These are phyloP conservation scores for Agonopterix heracliana DNA, from an alignment of 2,888 invertebrate genomes.

Conservation along the genomic window DNA sequence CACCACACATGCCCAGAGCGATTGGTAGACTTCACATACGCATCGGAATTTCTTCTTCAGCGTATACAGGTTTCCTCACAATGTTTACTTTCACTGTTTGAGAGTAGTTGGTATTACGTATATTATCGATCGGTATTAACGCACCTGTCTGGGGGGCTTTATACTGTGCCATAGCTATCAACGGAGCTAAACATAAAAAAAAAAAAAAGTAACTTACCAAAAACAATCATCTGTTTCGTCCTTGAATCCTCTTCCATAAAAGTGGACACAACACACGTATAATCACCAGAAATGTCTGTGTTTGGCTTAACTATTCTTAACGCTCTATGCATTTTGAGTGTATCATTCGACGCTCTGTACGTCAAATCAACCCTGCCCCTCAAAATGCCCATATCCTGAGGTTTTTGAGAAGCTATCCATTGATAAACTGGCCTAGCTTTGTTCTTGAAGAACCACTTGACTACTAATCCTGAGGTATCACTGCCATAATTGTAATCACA, in stretches of 20 bases:
- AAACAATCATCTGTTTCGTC: conserved; percentile 80
- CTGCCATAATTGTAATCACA: conserved; percentile 82
- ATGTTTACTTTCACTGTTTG: too few species aligned
- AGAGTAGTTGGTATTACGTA: too few species aligned
- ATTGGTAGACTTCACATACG: too few species aligned
- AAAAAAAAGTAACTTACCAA: conserved; percentile 68
- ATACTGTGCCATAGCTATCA: too few species aligned
- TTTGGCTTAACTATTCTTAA: conserved; percentile 83
- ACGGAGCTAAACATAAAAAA: too few species aligned
- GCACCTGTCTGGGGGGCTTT: too few species aligned
- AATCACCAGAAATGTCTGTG: conserved; percentile 83
- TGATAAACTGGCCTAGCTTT: conserved; percentile 83
- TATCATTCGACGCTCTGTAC: conserved; percentile 80
- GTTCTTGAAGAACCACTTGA: conserved; percentile 86
- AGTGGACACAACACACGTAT: conserved; percentile 84
- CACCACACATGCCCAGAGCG: too few species aligned
- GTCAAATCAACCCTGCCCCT: conserved; percentile 77
- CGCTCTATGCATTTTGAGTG: conserved; percentile 82
- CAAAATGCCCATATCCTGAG: conserved; percentile 78
- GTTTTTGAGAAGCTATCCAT: conserved; percentile 83
- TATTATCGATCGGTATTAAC: too few species aligned
- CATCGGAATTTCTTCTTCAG: too few species aligned
- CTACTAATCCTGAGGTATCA: conserved; percentile 80
- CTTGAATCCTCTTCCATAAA: conserved; percentile 81
- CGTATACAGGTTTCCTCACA: too few species aligned